Conservation (phyloP, 2,888 invertebrate species). For the Melanchra persicariae region DNA sequence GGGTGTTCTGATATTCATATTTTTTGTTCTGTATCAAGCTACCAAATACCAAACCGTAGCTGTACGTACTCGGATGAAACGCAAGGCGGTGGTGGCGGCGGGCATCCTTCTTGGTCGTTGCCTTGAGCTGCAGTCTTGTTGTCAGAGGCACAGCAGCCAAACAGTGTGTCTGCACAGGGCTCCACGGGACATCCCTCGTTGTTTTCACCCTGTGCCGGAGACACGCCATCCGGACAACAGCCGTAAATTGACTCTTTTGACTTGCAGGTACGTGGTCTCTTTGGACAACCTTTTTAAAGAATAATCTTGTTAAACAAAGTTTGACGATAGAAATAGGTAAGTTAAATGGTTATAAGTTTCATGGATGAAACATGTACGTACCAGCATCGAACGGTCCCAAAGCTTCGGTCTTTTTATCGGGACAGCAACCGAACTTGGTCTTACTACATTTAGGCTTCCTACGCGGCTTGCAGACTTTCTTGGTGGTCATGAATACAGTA, state of each 20-base stretch:
- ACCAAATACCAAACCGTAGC: not conserved
- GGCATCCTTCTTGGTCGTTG: constrained; percentile 96
- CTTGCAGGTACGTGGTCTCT: constrained; percentile 93
- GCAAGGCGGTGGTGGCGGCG: constrained; percentile 91
- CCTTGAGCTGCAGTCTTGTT: constrained; percentile 94
- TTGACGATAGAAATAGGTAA: not conserved
- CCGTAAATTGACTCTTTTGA: constrained; percentile 87
- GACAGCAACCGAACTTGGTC: constrained; percentile 95
- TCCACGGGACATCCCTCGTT: constrained; percentile 94
- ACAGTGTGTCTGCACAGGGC: constrained; percentile 94
- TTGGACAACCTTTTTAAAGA: constrained; percentile 90
- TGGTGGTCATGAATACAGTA: constrained; percentile 62
- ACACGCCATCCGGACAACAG: constrained; percentile 96
- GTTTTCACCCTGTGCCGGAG: constrained; percentile 93
- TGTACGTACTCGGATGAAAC: constrained; percentile 87
- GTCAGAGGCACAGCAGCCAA: constrained; percentile 96
- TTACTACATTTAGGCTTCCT: constrained; percentile 90
- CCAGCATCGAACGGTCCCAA: constrained; percentile 95
- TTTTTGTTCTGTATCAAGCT: not conserved
- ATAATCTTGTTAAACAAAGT: not conserved
- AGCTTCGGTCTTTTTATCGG: constrained; percentile 94
- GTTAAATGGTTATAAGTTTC: not conserved
- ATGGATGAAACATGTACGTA: constrained; percentile 61
- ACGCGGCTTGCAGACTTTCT: constrained; percentile 82
- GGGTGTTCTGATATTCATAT: not conserved